phyloP scores from a whole-genome alignment of 1,140 invertebrate species.

The Agraylea sexmaculata region DNA sequence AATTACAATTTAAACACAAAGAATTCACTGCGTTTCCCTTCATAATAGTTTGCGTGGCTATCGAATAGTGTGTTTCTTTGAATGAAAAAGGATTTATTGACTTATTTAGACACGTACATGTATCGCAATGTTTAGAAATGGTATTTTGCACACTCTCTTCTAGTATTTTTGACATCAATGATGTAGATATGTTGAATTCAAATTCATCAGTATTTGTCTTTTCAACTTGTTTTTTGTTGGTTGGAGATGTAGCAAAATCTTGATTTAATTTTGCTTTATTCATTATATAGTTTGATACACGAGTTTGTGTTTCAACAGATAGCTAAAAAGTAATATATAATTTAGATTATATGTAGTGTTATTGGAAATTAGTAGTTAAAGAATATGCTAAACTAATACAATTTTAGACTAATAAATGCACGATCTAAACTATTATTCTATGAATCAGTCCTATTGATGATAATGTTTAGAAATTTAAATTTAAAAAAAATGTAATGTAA shows the following conservation, averaged over 20 bases:
- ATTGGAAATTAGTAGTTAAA: no score
- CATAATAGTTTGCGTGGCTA: conserved; percentile 47
- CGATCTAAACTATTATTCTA: no score
- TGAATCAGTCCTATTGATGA: no score
- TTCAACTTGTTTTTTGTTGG: conserved; percentile 24
- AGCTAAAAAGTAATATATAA: conserved; percentile 48
- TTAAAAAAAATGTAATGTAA: no score
- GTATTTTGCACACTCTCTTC: conserved; percentile 70
- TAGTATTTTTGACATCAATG: conserved; percentile 86
- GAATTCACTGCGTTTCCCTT: conserved; percentile 39
- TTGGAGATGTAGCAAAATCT: conserved; percentile 21
- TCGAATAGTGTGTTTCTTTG: conserved; percentile 42
- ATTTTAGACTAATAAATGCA: no score
- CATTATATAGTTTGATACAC: conserved; percentile 68
- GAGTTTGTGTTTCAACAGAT: conserved; percentile 78
- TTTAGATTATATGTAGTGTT: background rate
- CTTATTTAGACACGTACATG: conserved; percentile 58
- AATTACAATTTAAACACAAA: conserved; percentile 45
- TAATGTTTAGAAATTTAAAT: no score
- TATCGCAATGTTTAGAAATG: conserved; percentile 66
- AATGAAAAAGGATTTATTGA: conserved; percentile 47
- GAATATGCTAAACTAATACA: no score
- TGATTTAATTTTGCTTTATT: conserved; percentile 51
- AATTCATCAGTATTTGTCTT: conserved; percentile 40
- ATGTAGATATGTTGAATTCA: conserved; percentile 75